These are phyloP conservation scores for Sebastes wilsoni DNA, from an alignment of 2,797 vertebrate genomes.

Conservation along the genomic window DNA sequence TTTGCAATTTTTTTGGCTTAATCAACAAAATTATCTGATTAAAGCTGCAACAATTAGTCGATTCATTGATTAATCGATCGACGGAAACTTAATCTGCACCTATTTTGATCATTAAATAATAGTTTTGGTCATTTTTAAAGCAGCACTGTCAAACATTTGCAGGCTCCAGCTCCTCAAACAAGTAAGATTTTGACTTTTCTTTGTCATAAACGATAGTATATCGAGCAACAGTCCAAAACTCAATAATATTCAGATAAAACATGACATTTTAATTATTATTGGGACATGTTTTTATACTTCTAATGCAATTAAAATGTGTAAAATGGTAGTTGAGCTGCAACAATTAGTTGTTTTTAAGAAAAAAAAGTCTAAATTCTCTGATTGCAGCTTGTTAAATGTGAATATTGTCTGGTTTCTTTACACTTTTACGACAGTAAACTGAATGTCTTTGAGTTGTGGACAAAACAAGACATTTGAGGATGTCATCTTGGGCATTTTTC, in stretches of 20 bases:
- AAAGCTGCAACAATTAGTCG: not conserved
- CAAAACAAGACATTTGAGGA: too few relatives aligned
- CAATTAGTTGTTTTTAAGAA: too few relatives aligned
- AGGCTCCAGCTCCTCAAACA: not conserved
- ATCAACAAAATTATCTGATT: not conserved
- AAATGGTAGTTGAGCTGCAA: not conserved
- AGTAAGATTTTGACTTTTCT: not conserved
- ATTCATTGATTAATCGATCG: not conserved
- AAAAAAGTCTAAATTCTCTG: too few relatives aligned
- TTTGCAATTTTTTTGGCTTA: fast-evolving
- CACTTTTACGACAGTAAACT: too few relatives aligned
- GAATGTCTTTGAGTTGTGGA: too few relatives aligned
- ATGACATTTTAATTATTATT: not conserved
- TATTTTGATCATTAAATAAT: not conserved
- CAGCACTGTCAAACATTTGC: not conserved
- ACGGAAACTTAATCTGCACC: not conserved
- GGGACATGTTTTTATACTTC: too few relatives aligned
- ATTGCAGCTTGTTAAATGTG: too few relatives aligned
- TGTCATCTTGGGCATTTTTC: too few relatives aligned
- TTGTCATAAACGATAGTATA: not conserved
- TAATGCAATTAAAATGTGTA: too few relatives aligned
- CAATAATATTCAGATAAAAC: not conserved
- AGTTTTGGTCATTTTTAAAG: not conserved
- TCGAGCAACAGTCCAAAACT: not conserved
- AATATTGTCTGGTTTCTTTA: fast-evolving